Evolutionary conservation across 2,888 invertebrate species (phyloP), one percentile per base, ranked within the genome.

Genomic region (Coelogynopora nodosa): DNA sequence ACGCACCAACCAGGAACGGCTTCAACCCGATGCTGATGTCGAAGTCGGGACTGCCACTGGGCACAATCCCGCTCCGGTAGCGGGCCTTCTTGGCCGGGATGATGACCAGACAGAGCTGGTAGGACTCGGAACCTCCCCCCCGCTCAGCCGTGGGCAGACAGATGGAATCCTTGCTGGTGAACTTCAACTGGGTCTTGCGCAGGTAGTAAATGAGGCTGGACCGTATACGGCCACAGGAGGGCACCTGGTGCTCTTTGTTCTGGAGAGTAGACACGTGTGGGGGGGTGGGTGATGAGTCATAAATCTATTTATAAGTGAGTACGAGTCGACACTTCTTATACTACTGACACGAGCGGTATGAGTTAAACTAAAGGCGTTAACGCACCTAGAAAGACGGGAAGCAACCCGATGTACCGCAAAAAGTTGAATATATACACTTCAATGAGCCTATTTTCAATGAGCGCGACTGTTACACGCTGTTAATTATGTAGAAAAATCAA

Each of bases 21-120:
- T 74, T 74, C 10, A 74, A 23, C 2, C 74, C 74, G 23, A n/a
- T n/a, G 27, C 23, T 74, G 74, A 74, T 74, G 23, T 97, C 95
- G 90, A 95, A 97, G 91, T 96, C 95, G 0, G 97, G 97, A 91
- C 95, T 95, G 90, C 96, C 95, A 0, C 97, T 96, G 87, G 95
- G 94, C 87, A 96, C 94, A 88, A 97, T 96, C 93, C 97, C 96
- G 29, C 97, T 97, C 92, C 97, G 97, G 92, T 95, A 95, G 90
- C 96, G 96, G 91, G 97, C 97, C 92, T 97, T 97, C 91, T 97
- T 96, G 90, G 95, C 94, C 0, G 97, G 97, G 88, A 97, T 92
- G 90, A 97, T 93, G 83, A 97, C 94, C 89, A 97, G 93, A 88
- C 97, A 94, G 88, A 97, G 96, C 88, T 91, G 90, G 23, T n/a